phyloP scores from a whole-genome alignment of 2,888 invertebrate species.

The Heterodera filipjevi region DNA sequence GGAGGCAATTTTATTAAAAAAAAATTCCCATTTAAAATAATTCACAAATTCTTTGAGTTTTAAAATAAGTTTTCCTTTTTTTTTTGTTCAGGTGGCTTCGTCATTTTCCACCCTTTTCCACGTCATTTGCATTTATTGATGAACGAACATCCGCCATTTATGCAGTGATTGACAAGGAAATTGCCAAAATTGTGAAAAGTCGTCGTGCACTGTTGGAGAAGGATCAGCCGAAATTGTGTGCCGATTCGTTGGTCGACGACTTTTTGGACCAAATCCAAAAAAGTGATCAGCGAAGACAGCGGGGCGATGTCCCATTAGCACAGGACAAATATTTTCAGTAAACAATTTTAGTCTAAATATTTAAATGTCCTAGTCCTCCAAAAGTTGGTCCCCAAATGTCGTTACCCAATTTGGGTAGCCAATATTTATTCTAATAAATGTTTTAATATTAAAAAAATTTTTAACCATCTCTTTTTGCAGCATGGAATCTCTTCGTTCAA shows the following conservation, averaged over 20 bases:
- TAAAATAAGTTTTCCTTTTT: neutral
- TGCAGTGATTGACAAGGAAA: slow-evolving; percentile 12
- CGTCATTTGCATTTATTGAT: neutral
- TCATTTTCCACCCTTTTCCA: slow-evolving; percentile 19
- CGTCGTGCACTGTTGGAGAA: neutral
- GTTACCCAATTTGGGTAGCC: neutral
- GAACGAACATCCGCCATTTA: neutral
- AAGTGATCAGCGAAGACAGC: neutral
- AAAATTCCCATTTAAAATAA: no score
- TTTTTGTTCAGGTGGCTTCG: slow-evolving; percentile 19
- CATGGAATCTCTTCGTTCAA: slow-evolving; percentile 16
- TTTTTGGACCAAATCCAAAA: slow-evolving; percentile 8
- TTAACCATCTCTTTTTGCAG: no score
- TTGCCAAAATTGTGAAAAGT: neutral
- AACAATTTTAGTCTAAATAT: neutral
- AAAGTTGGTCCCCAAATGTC: neutral
- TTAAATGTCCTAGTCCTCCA: no score
- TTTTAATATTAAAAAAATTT: no score
- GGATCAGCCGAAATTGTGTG: neutral
- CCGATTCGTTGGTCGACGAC: slow-evolving; percentile 18
- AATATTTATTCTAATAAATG: neutral
- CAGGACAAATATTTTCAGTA: slow-evolving; percentile 29
- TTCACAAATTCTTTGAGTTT: no score
- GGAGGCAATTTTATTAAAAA: neutral
- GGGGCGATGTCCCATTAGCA: neutral